Evolutionary conservation across 2,888 invertebrate species (phyloP).

Genomic region (Tetragonula carbonaria): DNA sequence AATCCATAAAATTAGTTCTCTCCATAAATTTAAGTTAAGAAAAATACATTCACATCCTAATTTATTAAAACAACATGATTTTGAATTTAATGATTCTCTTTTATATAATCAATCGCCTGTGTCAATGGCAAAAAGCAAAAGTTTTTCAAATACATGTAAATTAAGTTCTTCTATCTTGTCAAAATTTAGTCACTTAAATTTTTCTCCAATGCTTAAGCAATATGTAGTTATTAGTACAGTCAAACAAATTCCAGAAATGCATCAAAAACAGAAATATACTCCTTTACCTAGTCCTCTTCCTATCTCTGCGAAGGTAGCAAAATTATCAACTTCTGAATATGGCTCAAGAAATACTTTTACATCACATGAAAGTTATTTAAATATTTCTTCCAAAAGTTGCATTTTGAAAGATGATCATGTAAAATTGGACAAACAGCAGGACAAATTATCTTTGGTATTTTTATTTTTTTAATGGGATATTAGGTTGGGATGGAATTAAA

Average conservation of each 20-base stretch:
- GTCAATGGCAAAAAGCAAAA: slow-evolving; percentile 43
- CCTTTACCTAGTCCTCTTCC: slow-evolving; percentile 73
- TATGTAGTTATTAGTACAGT: slow-evolving; percentile 69
- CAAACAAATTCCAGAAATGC: slow-evolving; percentile 54
- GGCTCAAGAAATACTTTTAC: slow-evolving; percentile 39
- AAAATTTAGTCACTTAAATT: slow-evolving; percentile 75
- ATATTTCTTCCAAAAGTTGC: slow-evolving; percentile 40
- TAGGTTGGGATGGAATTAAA: slow-evolving; percentile 28
- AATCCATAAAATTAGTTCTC: slow-evolving; percentile 64
- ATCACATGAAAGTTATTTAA: slow-evolving; percentile 48
- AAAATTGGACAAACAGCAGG: slow-evolving; percentile 64
- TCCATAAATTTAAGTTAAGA: slow-evolving; percentile 65
- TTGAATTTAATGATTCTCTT: slow-evolving; percentile 54
- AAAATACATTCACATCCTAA: slow-evolving; percentile 74
- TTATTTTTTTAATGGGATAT: slow-evolving; percentile 53
- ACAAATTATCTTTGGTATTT: slow-evolving; percentile 76
- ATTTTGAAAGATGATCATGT: slow-evolving; percentile 53
- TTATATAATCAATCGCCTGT: slow-evolving; percentile 35
- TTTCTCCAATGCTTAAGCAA: slow-evolving; percentile 75
- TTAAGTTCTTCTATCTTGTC: slow-evolving; percentile 71
- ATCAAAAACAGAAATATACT: slow-evolving; percentile 72
- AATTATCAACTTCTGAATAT: slow-evolving; percentile 65
- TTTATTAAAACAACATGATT: slow-evolving; percentile 64
- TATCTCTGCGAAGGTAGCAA: slow-evolving; percentile 73
- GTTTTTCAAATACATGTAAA: slow-evolving; percentile 63